A percentile compares a stretch with the other conserved stretches of the same genome.
Conservation (phyloP, 92 coral and sea anemone genomes). For the Scolanthus callimorphus region DNA sequence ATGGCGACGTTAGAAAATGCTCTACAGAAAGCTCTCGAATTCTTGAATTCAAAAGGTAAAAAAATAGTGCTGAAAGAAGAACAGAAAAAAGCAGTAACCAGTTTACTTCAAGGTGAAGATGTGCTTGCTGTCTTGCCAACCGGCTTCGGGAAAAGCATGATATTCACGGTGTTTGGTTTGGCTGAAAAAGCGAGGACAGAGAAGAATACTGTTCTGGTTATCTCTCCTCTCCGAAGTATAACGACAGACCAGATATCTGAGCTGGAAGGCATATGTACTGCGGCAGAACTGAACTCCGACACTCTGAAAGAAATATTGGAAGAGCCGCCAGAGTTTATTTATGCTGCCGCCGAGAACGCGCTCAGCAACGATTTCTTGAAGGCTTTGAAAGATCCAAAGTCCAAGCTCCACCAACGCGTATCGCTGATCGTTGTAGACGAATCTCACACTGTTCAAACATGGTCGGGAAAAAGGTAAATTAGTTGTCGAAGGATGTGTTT, state of each 20-base stretch:
- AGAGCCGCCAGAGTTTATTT: slow-evolving; percentile 7
- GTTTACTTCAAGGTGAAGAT: slow-evolving; percentile 2
- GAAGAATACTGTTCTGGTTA: neutral
- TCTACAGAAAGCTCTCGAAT: too few relatives aligned
- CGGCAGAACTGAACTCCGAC: slow-evolving; percentile 1
- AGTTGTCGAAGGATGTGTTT: too few relatives aligned
- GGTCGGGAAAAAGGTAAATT: slow-evolving; percentile 25
- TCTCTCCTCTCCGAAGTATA: slow-evolving; percentile 8
- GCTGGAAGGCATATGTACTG: slow-evolving; percentile 2
- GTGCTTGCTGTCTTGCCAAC: slow-evolving; percentile 5
- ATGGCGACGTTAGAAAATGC: too few relatives aligned
- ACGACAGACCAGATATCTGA: slow-evolving; percentile 8
- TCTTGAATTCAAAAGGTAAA: too few relatives aligned
- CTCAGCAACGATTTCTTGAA: neutral
- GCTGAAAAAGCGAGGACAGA: neutral
- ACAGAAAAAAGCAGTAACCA: slow-evolving; percentile 1
- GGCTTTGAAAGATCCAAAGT: slow-evolving; percentile 6
- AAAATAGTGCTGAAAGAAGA: slow-evolving; percentile 3
- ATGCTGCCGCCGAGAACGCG: slow-evolving; percentile 25
- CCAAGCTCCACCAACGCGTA: neutral
- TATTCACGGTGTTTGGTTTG: slow-evolving; percentile 5
- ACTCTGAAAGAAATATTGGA: neutral
- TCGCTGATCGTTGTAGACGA: slow-evolving; percentile 18
- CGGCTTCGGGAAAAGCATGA: slow-evolving; percentile 12
- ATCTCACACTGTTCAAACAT: slow-evolving; percentile 24